Evolutionary conservation across 1,140 invertebrate genomes (phyloP).

Genomic region (Drosophila biarmipes): DNA sequence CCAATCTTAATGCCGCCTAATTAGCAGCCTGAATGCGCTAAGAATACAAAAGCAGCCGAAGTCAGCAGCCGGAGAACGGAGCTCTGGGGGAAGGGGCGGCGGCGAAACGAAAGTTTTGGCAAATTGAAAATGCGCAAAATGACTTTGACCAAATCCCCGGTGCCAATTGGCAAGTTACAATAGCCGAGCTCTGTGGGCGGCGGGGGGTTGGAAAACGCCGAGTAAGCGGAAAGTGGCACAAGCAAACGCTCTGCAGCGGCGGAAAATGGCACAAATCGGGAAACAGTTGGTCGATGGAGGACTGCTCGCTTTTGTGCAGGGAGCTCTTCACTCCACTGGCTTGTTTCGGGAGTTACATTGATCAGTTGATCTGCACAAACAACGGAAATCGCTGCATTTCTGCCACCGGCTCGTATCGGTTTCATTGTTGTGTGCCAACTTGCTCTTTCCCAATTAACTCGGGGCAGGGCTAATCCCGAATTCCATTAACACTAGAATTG

Average conservation of each 20-base stretch:
- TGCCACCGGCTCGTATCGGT: not conserved
- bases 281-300: slow-evolving; percentile 11
- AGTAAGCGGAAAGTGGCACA: slow-evolving; percentile 30
- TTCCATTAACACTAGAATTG: slow-evolving; percentile 46
- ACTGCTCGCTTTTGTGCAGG: not conserved
- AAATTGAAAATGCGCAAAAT: slow-evolving; percentile 82
- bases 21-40: slow-evolving; percentile 81
- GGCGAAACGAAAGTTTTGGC: slow-evolving; percentile 61
- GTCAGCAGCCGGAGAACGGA: slow-evolving; percentile 20
- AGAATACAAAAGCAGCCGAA: slow-evolving; percentile 73
- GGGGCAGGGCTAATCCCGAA: slow-evolving; percentile 30
- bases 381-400: not conserved
- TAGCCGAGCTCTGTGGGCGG: slow-evolving; percentile 15
- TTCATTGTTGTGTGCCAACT: slow-evolving; percentile 19
- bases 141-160: slow-evolving; percentile 79
- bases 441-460: slow-evolving; percentile 31
- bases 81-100: slow-evolving; percentile 12
- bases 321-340: not conserved
- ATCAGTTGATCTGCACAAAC: no score
- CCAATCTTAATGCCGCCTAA: slow-evolving; percentile 73
- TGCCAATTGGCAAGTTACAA: slow-evolving; percentile 78
- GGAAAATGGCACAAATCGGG: slow-evolving; percentile 6
- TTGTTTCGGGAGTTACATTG: not conserved
- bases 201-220: slow-evolving; percentile 58
- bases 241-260: slow-evolving; percentile 21